Evolutionary conservation across 2,888 invertebrate genomes (phyloP), one percentile per base, ranked within the genome.

Genomic region (Gandaritis pyraliata): DNA sequence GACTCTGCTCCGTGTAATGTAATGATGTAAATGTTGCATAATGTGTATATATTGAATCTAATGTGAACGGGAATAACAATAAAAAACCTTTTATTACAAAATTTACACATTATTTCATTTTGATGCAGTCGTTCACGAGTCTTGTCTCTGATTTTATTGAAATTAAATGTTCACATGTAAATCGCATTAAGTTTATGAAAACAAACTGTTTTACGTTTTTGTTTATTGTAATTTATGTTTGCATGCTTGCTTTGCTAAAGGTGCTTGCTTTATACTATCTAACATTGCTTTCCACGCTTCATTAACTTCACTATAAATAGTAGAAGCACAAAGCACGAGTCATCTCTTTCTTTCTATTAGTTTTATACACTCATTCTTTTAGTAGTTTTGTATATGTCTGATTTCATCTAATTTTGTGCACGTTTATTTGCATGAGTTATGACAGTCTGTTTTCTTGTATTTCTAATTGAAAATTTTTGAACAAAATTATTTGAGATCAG

Each of bases 1-100:
- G 46, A 61, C 60, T 57, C 58, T 49, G 48, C 46, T 55, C 55
- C 50, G 78, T 83, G 77, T 85, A 82, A 33, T 85, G 82, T 90
- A 85, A 82, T 80, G 82, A 78, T 89, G 90, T 91, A 90, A 89
- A 91, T 90, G 88, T 88, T 88, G 80, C 81, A 84, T 88, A 86
- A 90, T 91, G 87, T 92, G 91, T 92, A 92, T 92, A 92, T 92
- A 92, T 89, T 86, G 91, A 90, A 87, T 79, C 78, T 82, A 82
- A 88, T 91, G 89, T 90, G 89, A 90, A 90, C 81, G 84, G 78
- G 83, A 80, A 78, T 82, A 80, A 82, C 81, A 89, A 90, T 87
- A 88, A 90, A 88, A 79, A 82, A 85, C 74, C 81, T 88, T 92
- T 91, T 91, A 90, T 85, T 89, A 90, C 87, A 89, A 90, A 90